Conservation (phyloP, 1,140 invertebrate species). For the Aphaenogaster rudis region DNA sequence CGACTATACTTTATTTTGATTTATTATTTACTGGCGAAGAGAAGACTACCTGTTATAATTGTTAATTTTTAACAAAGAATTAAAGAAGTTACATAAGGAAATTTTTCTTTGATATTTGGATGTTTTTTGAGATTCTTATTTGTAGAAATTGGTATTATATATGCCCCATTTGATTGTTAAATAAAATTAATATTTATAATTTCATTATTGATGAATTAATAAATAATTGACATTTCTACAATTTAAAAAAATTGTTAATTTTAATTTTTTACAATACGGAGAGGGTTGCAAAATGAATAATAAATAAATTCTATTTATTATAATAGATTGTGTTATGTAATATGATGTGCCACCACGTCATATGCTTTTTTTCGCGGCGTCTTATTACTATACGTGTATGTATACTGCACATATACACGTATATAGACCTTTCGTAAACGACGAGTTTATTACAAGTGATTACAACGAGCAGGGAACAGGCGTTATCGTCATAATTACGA, state of each 20-base stretch:
- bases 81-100: not conserved
- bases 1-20: too few species aligned
- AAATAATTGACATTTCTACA: not conserved
- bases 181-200: conserved; percentile 3
- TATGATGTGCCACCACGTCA: not conserved
- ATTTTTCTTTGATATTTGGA: not conserved
- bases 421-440: conserved; percentile 38
- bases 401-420: not conserved
- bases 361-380: not conserved
- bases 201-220: not conserved
- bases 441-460: conserved; percentile 26
- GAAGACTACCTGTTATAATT: not conserved
- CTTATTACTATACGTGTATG: not conserved
- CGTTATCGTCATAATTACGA: conserved; percentile 48
- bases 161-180: not conserved
- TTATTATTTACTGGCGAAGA: too few species aligned
- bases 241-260: not conserved
- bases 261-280: not conserved
- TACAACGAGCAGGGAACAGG: not conserved
- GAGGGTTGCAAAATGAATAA: not conserved
- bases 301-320: not conserved
- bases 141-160: not conserved
- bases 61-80: not conserved
- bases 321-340: not conserved
- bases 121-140: not conserved